Percentiles rank a stretch among this genome's conserved stretches.
These are phyloP conservation scores for Archivesica marissinica DNA, from an alignment of 1,140 invertebrate species.

Conservation along the genomic window DNA sequence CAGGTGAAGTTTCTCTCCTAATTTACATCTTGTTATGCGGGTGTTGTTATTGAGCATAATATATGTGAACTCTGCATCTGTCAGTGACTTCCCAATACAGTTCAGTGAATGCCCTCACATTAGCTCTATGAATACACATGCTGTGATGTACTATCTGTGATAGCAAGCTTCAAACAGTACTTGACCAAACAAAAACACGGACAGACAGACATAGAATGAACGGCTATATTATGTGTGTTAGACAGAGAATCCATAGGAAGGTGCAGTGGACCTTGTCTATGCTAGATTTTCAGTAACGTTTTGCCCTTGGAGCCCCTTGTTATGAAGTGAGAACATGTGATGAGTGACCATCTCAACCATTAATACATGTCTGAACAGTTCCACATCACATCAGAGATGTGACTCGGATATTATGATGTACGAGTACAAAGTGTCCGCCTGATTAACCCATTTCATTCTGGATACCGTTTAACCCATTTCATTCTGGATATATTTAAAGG, in stretches of 20 bases:
- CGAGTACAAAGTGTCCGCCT: too few species aligned
- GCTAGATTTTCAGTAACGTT: too few species aligned
- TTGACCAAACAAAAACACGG: neutral
- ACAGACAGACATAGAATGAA: neutral
- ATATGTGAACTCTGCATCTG: neutral
- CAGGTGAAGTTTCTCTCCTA: neutral
- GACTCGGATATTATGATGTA: too few species aligned
- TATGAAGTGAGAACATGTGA: too few species aligned
- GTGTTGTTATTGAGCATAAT: neutral
- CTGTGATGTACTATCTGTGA: neutral
- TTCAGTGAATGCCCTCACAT: neutral
- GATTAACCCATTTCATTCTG: too few species aligned
- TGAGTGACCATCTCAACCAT: too few species aligned
- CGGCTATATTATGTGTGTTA: neutral
- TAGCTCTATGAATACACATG: neutral
- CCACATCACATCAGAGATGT: too few species aligned
- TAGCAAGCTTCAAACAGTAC: neutral
- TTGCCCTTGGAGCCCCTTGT: too few species aligned
- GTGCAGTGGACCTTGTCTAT: too few species aligned
- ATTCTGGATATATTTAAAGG: too few species aligned
- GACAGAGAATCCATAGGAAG: slow-evolving; percentile 1
- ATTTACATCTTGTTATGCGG: neutral
- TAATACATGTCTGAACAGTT: too few species aligned
- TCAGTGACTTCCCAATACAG: slow-evolving; percentile 7
- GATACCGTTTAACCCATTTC: too few species aligned